Base-by-base conservation (phyloP, 1,140 invertebrate species). In the Achroia grisella region DNA sequence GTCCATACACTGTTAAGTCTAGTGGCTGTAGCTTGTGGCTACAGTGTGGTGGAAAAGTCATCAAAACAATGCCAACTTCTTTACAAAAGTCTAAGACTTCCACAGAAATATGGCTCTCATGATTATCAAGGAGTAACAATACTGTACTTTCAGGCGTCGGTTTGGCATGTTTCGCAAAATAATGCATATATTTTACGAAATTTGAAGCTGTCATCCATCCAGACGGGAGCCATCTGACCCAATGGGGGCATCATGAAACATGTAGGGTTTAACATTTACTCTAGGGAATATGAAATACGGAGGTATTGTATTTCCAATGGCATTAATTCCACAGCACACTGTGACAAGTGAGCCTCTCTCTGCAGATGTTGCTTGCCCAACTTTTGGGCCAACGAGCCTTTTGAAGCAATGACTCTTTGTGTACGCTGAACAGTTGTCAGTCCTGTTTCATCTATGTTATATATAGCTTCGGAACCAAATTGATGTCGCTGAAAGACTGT, bases 381-480 rank as follows among this genome's bases (percentile, higher is more conserved):
- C 51, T 49, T 57, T n/a, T n/a, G n/a, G n/a, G 55, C 32, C 49
- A 53, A 8, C 33, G 14, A 10, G 46, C n/a, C 48, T 47, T 14
- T 48, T 4, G 8, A 4, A 40, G 52, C 56, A 33, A 59, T 39
- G 5, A 63, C 45, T 59, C 43, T 63, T 60, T 65, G 14, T 74
- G 34, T 51, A 68, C 54, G 9, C 27, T 45, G 29, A 28, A 74
- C 67, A n/a, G 64, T 71, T 2, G 57, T 56, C 10, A 84, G 58
- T 12, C 81, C 86, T 15, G 86, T 81, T 62, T 88, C 87, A 56
- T 88, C 86, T 12, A 84, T 64, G 51, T 88, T 88, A n/a, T n/a
- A n/a, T n/a, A n/a, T n/a, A n/a, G n/a, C n/a, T n/a, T n/a, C n/a
- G n/a, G n/a, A n/a, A n/a, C n/a, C n/a, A n/a, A n/a, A n/a, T n/a